Evolutionary conservation across 1,140 invertebrate species (phyloP).

Genomic region (Oscheius sp.): DNA sequence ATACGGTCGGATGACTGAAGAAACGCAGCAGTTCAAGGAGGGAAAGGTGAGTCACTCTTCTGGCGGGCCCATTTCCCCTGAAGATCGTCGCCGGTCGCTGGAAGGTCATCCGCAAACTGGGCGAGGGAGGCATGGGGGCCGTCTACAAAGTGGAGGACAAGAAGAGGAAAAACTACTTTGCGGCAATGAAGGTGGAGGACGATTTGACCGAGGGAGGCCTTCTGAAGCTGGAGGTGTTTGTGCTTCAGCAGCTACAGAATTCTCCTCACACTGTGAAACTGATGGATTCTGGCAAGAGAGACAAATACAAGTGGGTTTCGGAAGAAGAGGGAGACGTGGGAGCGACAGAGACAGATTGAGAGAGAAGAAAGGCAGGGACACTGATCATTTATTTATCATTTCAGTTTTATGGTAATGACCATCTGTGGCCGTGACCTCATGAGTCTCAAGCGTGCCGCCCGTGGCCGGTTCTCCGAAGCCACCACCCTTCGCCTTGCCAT

Average conservation of each 20-base stretch:
- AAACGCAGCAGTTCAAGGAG: neutral
- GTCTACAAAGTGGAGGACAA: constrained; percentile 45
- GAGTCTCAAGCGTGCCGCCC: constrained; percentile 39
- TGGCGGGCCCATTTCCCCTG: no score
- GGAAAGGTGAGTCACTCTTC: no score
- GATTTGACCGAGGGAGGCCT: constrained; percentile 47
- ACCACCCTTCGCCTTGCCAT: constrained; percentile 43
- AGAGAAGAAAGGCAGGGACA: neutral
- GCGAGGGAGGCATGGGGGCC: constrained; percentile 40
- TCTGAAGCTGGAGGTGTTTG: constrained; percentile 46
- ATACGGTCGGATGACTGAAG: neutral
- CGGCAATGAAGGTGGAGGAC: constrained; percentile 47
- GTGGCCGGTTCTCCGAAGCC: constrained; percentile 31
- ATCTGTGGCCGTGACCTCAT: constrained; percentile 48
- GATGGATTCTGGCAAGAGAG: constrained; percentile 45
- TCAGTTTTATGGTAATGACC: constrained; percentile 47
- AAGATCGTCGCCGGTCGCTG: constrained; percentile 26
- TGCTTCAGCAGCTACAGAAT: constrained; percentile 33
- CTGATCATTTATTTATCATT: no score
- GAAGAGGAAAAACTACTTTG: constrained; percentile 8
- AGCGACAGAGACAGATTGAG: neutral
- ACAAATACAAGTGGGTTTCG: constrained; percentile 44
- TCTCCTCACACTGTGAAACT: constrained; percentile 39
- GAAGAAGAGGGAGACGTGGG: neutral
- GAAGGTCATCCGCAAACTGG: constrained; percentile 34